Evolutionary conservation across 2,113 vertebrate species (phyloP).

Genomic region (Melanotaenia duboulayi): DNA sequence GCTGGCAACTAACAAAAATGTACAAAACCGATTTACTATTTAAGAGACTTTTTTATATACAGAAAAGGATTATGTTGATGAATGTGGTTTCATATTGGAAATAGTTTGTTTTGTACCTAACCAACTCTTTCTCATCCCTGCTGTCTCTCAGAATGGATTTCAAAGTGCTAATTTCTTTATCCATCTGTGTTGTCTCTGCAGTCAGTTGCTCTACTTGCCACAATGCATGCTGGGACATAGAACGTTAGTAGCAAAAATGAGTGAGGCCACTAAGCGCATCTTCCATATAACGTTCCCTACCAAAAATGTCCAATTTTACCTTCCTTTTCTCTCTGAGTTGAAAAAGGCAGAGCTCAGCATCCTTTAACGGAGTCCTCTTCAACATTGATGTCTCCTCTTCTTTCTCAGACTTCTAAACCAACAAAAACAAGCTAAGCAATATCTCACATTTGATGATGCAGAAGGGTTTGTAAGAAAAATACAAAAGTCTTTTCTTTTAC

Average conservation of each 20-base stretch:
- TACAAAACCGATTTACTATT: not conserved
- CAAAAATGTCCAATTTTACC: conserved; percentile 52
- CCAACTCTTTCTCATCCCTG: conserved; percentile 44
- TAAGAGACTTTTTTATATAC: not conserved
- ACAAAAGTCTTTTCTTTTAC: not conserved
- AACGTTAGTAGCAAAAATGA: conserved; percentile 8
- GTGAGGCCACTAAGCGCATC: not conserved
- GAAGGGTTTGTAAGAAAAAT: not conserved
- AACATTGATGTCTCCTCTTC: conserved; percentile 61
- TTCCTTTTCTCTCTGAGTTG: conserved; percentile 64
- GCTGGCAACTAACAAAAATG: conserved; percentile 56
- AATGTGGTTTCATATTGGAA: not conserved
- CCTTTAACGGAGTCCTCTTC: conserved; percentile 66
- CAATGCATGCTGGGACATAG: conserved; percentile 56
- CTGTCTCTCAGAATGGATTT: conserved; percentile 56
- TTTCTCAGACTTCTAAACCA: conserved; percentile 62
- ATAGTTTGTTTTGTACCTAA: conserved; percentile 67
- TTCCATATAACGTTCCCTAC: not conserved
- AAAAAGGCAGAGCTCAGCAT: conserved; percentile 64
- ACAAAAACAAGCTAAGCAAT: conserved; percentile 17
- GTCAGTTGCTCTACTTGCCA: conserved; percentile 41
- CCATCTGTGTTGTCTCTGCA: conserved; percentile 56
- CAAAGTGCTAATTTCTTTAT: conserved; percentile 48
- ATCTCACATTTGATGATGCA: not conserved
- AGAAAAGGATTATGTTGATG: not conserved